phyloP scores from a whole-genome alignment of 2,888 invertebrate species.

The Chaetogeoica ovagalla region DNA sequence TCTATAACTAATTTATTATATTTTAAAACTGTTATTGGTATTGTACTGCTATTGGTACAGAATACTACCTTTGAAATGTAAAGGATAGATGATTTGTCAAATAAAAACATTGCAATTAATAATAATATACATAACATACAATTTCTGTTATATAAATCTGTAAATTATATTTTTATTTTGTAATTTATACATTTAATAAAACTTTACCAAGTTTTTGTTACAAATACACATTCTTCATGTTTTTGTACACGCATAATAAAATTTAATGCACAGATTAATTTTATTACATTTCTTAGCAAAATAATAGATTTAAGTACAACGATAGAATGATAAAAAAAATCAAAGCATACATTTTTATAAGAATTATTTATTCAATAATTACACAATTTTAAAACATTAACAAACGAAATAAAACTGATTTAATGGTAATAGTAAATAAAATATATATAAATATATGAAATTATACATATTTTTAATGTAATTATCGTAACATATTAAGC shows the following conservation, averaged over 20 bases:
- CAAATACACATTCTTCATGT: conserved; percentile 3
- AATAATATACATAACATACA: conserved; percentile 11
- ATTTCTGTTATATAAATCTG: conserved; percentile 3
- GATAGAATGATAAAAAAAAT: conserved; percentile 12
- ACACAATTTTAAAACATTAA: conserved; percentile 51
- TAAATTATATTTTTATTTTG: conserved; percentile 5
- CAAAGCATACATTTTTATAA: conserved; percentile 20
- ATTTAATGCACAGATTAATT: neutral
- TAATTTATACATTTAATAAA: neutral
- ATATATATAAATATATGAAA: conserved; percentile 27
- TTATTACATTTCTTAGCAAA: neutral
- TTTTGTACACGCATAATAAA: neutral
- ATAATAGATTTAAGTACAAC: conserved; percentile 11
- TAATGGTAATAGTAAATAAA: conserved; percentile 34
- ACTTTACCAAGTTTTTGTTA: neutral
- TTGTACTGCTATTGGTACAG: neutral
- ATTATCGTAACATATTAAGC: conserved; percentile 29
- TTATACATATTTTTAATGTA: conserved; percentile 20
- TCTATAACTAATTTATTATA: conserved; percentile 2
- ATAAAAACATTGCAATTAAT: neutral
- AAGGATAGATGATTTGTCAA: neutral
- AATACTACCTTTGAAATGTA: neutral
- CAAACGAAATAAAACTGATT: conserved; percentile 42
- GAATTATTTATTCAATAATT: conserved; percentile 46
- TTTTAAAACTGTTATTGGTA: neutral